A percentile compares a stretch with the other conserved stretches of the same genome.
phyloP scores from a whole-genome alignment of 2,797 vertebrate species.

The Lacerta viridis region DNA sequence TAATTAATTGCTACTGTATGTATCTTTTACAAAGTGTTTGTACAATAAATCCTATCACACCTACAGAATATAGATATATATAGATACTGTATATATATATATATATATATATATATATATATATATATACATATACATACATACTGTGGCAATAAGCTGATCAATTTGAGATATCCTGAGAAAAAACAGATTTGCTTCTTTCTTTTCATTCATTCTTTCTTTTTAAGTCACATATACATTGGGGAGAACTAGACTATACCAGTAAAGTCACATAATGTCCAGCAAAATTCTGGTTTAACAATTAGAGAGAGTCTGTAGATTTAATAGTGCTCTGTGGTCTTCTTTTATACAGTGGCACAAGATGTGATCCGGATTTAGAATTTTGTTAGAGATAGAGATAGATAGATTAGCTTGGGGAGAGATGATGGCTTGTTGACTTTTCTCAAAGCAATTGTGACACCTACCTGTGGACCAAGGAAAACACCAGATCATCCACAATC shows the following conservation, averaged over 20 bases:
- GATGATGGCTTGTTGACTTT: constrained; percentile 89
- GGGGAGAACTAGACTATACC: constrained; percentile 86
- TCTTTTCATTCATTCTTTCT: constrained; percentile 62
- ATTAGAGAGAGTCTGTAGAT: constrained; percentile 78
- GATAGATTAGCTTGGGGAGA: constrained; percentile 84
- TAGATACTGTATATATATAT: background rate
- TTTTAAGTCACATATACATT: constrained; percentile 90
- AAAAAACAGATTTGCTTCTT: constrained; percentile 82
- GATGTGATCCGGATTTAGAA: constrained; percentile 86
- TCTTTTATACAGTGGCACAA: constrained; percentile 90
- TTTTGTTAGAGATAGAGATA: constrained; percentile 77
- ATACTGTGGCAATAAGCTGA: constrained; percentile 96
- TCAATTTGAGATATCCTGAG: constrained; percentile 95
- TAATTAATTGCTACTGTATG: constrained; percentile 85
- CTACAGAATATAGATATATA: constrained; percentile 81
- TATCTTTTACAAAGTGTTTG: constrained; percentile 90
- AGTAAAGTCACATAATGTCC: constrained; percentile 83
- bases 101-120: constrained; percentile 66
- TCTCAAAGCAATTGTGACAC: constrained; percentile 99
- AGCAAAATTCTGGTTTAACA: constrained; percentile 78
- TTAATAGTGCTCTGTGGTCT: constrained; percentile 86
- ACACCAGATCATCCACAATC: constrained; percentile 82
- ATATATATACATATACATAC: constrained; percentile 41
- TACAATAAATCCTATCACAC: constrained; percentile 91
- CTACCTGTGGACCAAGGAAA: constrained; percentile 96